Conservation (phyloP, 1,140 invertebrate species). For the Geopemphigus sp. region DNA sequence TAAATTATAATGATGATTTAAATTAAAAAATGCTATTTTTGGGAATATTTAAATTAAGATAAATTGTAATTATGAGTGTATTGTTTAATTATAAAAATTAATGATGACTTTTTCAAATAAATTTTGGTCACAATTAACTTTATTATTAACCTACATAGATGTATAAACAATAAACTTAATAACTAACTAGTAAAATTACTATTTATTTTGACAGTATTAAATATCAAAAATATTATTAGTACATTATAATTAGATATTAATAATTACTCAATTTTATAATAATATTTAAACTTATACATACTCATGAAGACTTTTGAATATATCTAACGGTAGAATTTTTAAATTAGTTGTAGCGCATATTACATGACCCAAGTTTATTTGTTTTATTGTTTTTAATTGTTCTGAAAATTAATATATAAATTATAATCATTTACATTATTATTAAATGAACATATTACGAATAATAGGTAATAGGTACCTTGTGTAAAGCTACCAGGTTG, state of each 20-base stretch:
- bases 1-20: no score
- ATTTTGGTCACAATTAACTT: no score
- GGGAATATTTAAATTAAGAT: no score
- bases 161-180: no score
- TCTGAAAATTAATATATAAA: slow-evolving; percentile 7
- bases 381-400: slow-evolving; percentile 29
- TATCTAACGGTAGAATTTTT: slow-evolving; percentile 2
- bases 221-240: background rate
- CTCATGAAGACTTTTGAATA: slow-evolving; percentile 23
- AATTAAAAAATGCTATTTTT: no score
- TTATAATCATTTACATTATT: background rate
- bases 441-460: background rate
- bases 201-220: background rate
- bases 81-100: no score
- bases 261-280: no score
- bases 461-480: slow-evolving; percentile 55
- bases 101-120: no score
- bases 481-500: slow-evolving; percentile 83
- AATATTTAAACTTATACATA: slow-evolving; percentile 16
- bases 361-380: slow-evolving; percentile 31
- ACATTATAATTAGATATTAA: background rate
- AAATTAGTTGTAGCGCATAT: slow-evolving; percentile 39
- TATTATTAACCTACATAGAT: no score
- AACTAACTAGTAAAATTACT: no score
- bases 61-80: no score